Base-by-base conservation (phyloP, 2,888 invertebrate genomes). In the Gasteruption jaculator region DNA sequence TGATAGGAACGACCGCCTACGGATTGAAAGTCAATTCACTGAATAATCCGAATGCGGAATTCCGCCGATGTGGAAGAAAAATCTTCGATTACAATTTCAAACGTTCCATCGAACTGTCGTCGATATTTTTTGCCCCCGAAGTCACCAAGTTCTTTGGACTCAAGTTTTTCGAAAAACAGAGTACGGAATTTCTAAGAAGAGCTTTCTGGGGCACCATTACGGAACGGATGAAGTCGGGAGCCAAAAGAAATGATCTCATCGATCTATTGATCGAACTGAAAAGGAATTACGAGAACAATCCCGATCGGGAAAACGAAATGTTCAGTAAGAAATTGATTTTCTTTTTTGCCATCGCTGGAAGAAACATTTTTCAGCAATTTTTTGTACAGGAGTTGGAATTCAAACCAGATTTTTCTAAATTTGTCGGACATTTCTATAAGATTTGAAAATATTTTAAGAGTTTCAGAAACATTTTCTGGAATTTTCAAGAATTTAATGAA, bases 1-100 rank as follows among this genome's bases (percentile, higher is more conserved):
- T 76, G 2, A 74, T 76, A 41, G 72, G 71, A 4, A 71, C 71
- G 0, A 72, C 73, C 2, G 76, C 75, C 1, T 76, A 66, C 30
- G 76, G 76, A 0, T 58, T 76, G 0, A 61, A 67, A 36, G 74
- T 71, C 1, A 75, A 75, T 45, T 71, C 72, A 2, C 57, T 75
- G 12, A 65, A 61, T 10, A 55, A 72, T 35, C 68, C 71, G 0
- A 57, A 76, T 8, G 64, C 72, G 0, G 67, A 71, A 27, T 74
- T 76, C 40, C 71, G 75, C 1, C 57, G 60, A 5, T 58, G 61
- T 31, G 75, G 75, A 6, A 63, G 67, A 1, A 57, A 61, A 12
- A 63, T 76, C 3, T 75, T 76, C 37, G 36, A 54, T 0, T 69
- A 63, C 22, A 58, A 56, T 8, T 45, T 62, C 0, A 48, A 47